phyloP scores from a whole-genome alignment of 2,113 vertebrate genomes.

The Microcebus griseorufus region DNA sequence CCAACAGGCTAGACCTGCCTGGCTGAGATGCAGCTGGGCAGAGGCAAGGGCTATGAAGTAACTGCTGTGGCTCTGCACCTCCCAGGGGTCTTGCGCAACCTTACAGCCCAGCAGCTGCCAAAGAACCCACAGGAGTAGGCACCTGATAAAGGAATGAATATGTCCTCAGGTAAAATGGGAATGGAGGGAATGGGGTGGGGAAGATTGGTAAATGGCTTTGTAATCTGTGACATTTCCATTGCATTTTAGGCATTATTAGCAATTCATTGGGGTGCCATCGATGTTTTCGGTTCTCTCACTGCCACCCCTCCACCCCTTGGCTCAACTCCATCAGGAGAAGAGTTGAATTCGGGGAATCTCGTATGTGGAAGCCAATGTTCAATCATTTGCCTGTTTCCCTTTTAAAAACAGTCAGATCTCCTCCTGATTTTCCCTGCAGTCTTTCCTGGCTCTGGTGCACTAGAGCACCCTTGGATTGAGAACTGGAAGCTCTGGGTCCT shows the following conservation, averaged over 20 bases:
- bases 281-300: not conserved
- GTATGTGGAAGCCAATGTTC: not conserved
- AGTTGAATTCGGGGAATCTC: not conserved
- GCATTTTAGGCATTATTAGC: not conserved
- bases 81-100: not conserved
- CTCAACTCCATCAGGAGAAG: not conserved
- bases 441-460: not conserved
- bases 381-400: not conserved
- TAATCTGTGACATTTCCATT: not conserved
- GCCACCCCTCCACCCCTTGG: fast-evolving
- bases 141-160: slow-evolving; percentile 1
- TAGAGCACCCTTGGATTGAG: not conserved
- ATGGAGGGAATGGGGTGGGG: slow-evolving; percentile 20
- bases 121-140: not conserved
- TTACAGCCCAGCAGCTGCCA: not conserved
- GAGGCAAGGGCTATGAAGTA: not conserved
- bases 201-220: not conserved
- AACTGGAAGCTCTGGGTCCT: not conserved
- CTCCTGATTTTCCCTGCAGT: not conserved
- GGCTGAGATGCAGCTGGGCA: not conserved
- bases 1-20: not conserved
- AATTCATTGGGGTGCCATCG: not conserved
- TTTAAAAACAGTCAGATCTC: not conserved
- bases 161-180: not conserved
- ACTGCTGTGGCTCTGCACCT: not conserved